phyloP scores from a whole-genome alignment of 2,888 invertebrate species.

The Labia minor region DNA sequence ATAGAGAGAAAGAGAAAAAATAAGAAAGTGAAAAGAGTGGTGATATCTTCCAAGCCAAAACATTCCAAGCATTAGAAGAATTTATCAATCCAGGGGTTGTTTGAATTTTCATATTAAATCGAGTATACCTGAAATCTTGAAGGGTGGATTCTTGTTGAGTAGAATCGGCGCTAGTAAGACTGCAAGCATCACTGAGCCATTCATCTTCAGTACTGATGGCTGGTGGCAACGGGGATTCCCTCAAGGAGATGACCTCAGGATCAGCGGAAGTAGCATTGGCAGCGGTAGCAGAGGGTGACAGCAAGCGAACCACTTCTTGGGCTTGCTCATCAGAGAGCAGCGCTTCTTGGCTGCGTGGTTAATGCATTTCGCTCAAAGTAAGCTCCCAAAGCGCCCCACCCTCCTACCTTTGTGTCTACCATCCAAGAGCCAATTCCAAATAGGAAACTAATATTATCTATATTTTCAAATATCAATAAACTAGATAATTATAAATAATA shows the following conservation, averaged over 20 bases:
- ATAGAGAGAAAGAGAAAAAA: no score
- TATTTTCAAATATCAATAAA: no score
- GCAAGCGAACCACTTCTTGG: constrained; percentile 71
- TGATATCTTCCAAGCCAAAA: background rate
- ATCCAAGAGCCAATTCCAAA: background rate
- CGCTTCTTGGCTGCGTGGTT: constrained; percentile 56
- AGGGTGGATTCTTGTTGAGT: constrained; percentile 26
- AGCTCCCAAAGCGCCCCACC: background rate
- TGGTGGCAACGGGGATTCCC: constrained; percentile 37
- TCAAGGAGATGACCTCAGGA: constrained; percentile 31
- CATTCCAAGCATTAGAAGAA: background rate
- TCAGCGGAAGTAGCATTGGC: constrained; percentile 24
- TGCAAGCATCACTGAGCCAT: constrained; percentile 47
- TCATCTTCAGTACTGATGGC: constrained; percentile 30
- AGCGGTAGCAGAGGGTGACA: constrained; percentile 44
- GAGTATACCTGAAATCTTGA: constrained; percentile 35
- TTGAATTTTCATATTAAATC: constrained; percentile 20
- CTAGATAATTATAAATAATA: no score
- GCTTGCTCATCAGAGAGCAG: constrained; percentile 81
- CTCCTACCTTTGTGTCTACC: background rate
- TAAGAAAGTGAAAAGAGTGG: background rate
- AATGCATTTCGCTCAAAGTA: constrained; percentile 9
- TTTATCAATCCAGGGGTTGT: background rate
- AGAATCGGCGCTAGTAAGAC: constrained; percentile 38
- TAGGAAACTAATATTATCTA: no score